phyloP scores from a whole-genome alignment of 37 sponge, comb jelly and placozoan species.

The Dysidea cf. avara region DNA sequence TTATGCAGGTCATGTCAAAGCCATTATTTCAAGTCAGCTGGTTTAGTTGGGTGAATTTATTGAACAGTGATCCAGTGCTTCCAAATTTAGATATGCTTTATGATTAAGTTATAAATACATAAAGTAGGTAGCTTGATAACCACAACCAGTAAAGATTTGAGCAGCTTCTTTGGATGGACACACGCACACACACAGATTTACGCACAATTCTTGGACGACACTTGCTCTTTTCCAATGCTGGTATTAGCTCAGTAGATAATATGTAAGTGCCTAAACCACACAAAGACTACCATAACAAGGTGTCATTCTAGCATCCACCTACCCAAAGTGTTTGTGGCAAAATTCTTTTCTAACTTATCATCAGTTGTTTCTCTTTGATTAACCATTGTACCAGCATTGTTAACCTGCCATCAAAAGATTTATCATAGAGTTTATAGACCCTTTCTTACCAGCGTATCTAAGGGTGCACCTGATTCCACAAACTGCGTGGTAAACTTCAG shows the following conservation, averaged over 20 bases:
- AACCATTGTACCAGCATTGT: conserved; percentile 92
- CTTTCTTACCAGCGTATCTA: conserved; percentile 73
- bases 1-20: too few relatives aligned
- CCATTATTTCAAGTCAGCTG: too few relatives aligned
- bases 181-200: too few relatives aligned
- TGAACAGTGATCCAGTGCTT: too few relatives aligned
- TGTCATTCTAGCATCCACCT: not conserved
- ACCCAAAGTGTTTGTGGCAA: conserved; percentile 91
- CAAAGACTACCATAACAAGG: not conserved
- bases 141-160: too few relatives aligned
- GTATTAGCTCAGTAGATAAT: conserved; percentile 72
- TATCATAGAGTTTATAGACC: not conserved
- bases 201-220: conserved; percentile 59
- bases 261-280: conserved; percentile 60
- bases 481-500: conserved; percentile 68
- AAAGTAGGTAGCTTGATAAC: too few relatives aligned
- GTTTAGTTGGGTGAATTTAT: too few relatives aligned
- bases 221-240: conserved; percentile 51
- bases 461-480: conserved; percentile 41
- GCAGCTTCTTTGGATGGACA: too few relatives aligned
- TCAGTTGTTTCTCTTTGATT: conserved; percentile 56
- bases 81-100: too few relatives aligned
- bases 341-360: conserved; percentile 84
- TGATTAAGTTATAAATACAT: too few relatives aligned
- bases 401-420: conserved; percentile 37